These are phyloP conservation scores for Dreissena rostriformis DNA, from an alignment of 1,140 invertebrate species.

Conservation along the genomic window DNA sequence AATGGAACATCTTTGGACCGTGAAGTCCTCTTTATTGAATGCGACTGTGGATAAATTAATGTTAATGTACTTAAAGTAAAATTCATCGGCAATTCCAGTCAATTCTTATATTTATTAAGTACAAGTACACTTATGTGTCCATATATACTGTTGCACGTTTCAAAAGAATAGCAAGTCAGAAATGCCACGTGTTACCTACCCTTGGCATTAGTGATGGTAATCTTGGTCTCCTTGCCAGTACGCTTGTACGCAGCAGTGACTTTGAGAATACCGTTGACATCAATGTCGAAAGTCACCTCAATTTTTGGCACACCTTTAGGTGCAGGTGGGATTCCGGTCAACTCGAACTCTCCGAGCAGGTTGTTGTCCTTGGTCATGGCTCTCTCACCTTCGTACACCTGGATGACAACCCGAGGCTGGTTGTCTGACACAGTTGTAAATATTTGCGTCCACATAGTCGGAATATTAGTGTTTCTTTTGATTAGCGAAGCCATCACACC, in stretches of 20 bases:
- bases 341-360: slow-evolving; percentile 95
- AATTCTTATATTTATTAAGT: background rate
- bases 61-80: no score
- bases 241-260: slow-evolving; percentile 84
- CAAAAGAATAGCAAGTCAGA: no score
- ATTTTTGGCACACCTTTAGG: slow-evolving; percentile 96
- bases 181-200: slow-evolving; percentile 77
- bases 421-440: slow-evolving; percentile 99
- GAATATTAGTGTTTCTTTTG: slow-evolving; percentile 97
- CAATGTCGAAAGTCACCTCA: slow-evolving; percentile 86
- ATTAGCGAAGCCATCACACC: slow-evolving; percentile 98
- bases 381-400: slow-evolving; percentile 85
- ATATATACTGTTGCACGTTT: background rate
- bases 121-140: background rate
- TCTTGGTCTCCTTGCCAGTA: slow-evolving; percentile 98
- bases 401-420: slow-evolving; percentile 89
- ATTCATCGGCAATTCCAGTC: background rate
- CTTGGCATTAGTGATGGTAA: slow-evolving; percentile 99
- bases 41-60: slow-evolving; percentile 54
- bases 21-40: slow-evolving; percentile 39
- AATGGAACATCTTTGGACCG: slow-evolving; percentile 49
- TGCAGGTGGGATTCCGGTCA: slow-evolving; percentile 96
- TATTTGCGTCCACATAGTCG: slow-evolving; percentile 96
- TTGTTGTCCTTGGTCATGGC: slow-evolving; percentile 88
- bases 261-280: slow-evolving; percentile 83